These are phyloP conservation scores for Aramus guarauna DNA, from an alignment of 2,113 vertebrate species.

Conservation along the genomic window DNA sequence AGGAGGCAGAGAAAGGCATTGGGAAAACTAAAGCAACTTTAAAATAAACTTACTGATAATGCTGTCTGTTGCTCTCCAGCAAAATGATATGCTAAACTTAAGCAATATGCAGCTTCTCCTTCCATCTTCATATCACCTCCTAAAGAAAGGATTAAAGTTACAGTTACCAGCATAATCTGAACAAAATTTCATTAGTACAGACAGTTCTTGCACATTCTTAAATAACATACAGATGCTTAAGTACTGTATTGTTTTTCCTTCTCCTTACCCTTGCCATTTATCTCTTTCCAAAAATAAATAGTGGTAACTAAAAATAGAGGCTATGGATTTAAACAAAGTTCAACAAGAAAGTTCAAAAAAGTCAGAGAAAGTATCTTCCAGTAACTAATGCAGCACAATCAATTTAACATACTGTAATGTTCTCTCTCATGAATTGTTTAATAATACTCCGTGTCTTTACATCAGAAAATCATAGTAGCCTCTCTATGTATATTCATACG, in stretches of 20 bases:
- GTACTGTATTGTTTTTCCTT: neutral
- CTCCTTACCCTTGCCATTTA: neutral
- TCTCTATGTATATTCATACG: neutral
- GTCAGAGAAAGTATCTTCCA: neutral
- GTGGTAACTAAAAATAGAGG: neutral
- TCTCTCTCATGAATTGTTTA: neutral
- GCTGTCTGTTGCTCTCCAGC: slow-evolving; percentile 72
- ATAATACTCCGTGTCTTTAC: neutral
- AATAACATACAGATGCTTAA: neutral
- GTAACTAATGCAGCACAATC: neutral
- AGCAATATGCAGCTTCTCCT: slow-evolving; percentile 77
- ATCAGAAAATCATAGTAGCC: neutral
- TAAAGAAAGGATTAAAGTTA: slow-evolving; percentile 29
- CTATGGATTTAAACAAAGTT: neutral
- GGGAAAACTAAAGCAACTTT: neutral
- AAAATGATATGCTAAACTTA: slow-evolving; percentile 75
- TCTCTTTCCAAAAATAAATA: neutral
- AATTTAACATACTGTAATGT: neutral
- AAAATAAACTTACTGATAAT: slow-evolving; percentile 70
- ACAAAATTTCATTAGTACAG: neutral
- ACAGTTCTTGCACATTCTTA: neutral
- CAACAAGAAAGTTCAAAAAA: neutral
- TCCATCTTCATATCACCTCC: slow-evolving; percentile 71
- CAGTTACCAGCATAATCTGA: neutral
- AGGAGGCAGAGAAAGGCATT: neutral